Evolutionary conservation across 2,113 vertebrate species (phyloP).

Genomic region (Nerophis ophidion): DNA sequence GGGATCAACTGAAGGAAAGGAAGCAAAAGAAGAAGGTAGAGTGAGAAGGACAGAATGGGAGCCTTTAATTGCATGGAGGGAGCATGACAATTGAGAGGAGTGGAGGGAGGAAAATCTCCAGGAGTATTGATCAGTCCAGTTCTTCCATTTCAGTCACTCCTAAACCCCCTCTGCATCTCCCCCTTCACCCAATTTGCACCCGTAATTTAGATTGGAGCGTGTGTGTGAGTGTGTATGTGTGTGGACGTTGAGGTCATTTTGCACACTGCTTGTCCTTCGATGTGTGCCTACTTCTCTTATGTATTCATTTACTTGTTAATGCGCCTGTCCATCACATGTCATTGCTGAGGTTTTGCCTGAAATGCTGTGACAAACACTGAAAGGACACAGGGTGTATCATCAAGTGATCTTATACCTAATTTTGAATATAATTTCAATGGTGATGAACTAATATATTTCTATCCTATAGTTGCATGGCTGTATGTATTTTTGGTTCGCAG

Average conservation of each 20-base stretch:
- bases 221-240: constrained; percentile 43
- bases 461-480: constrained; percentile 1
- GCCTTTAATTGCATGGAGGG: constrained; percentile 70
- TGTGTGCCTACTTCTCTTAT: constrained; percentile 63
- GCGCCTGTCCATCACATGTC: constrained; percentile 56
- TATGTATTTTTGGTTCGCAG: background rate
- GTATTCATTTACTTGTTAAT: constrained; percentile 67
- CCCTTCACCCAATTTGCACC: constrained; percentile 71
- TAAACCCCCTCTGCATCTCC: constrained; percentile 51
- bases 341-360: constrained; percentile 26
- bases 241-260: constrained; percentile 48
- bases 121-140: constrained; percentile 71
- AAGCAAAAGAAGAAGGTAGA: constrained; percentile 10
- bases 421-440: background rate
- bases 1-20: constrained; percentile 5
- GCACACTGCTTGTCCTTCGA: constrained; percentile 59
- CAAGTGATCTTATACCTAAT: background rate
- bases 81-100: constrained; percentile 73
- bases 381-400: constrained; percentile 15
- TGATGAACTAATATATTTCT: constrained; percentile 5
- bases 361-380: constrained; percentile 17
- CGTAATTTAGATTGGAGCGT: constrained; percentile 70
- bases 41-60: constrained; percentile 34
- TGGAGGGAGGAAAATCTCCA: constrained; percentile 68
- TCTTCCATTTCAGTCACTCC: constrained; percentile 69